Evolutionary conservation across 2,888 invertebrate species (phyloP).

Genomic region (Brachyopa scutellaris): DNA sequence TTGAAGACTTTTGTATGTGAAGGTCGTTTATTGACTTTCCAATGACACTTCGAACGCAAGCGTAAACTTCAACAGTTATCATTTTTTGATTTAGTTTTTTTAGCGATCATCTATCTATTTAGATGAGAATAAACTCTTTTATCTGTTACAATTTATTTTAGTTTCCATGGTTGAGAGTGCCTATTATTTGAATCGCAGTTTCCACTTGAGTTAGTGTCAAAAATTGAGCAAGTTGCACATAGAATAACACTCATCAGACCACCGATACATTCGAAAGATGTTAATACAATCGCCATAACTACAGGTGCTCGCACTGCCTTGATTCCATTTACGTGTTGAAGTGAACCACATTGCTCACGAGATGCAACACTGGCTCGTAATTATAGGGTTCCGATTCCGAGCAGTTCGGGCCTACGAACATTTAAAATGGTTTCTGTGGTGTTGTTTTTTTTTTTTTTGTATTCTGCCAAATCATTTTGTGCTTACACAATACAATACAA

Average conservation of each 20-base stretch:
- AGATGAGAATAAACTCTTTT: constrained; percentile 25
- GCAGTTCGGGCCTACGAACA: not conserved
- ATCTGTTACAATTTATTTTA: not conserved
- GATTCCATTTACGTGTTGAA: constrained; percentile 33
- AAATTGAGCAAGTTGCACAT: constrained; percentile 16
- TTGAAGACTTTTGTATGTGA: constrained; percentile 31
- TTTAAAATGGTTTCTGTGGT: not conserved
- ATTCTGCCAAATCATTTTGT: constrained; percentile 7
- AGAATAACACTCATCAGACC: not conserved
- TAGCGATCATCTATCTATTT: constrained; percentile 21
- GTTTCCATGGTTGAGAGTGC: not conserved
- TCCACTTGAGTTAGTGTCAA: constrained; percentile 41
- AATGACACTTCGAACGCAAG: constrained; percentile 40
- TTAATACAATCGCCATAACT: constrained; percentile 34
- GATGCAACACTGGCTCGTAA: constrained; percentile 49
- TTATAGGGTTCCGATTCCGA: constrained; percentile 30
- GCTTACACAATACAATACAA: constrained; percentile 25
- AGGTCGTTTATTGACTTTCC: constrained; percentile 60
- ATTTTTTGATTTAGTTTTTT: not conserved
- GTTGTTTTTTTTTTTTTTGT: not conserved
- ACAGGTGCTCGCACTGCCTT: constrained; percentile 48
- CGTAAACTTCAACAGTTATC: constrained; percentile 15
- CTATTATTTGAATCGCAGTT: constrained; percentile 17
- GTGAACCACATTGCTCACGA: constrained; percentile 46
- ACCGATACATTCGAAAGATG: constrained; percentile 15